Percentiles rank a stretch among this genome's conserved stretches.
Conservation (phyloP, 2,797 vertebrate species). For the Silurus lanzhouensis region DNA sequence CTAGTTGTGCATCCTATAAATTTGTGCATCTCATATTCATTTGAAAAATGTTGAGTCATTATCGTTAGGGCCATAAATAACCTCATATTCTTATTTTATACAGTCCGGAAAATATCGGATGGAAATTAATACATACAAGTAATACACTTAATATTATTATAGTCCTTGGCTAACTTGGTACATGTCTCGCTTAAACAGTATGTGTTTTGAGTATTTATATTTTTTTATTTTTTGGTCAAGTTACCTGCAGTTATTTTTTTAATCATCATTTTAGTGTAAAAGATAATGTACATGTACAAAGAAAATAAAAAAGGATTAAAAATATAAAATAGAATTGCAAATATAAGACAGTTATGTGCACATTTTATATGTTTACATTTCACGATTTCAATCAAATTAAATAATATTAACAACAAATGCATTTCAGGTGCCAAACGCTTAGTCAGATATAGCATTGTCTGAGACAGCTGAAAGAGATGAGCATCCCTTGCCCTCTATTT, state of each 20-base stretch:
- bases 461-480: background rate
- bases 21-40: constrained; percentile 4
- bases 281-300: too few species aligned
- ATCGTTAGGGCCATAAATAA: background rate
- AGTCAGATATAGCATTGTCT: background rate
- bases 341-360: background rate
- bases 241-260: too few species aligned
- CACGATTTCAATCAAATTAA: background rate
- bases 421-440: background rate
- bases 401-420: background rate
- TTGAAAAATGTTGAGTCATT: constrained; percentile 1
- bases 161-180: background rate
- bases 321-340: too few species aligned
- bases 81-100: background rate
- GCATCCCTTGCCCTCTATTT: background rate
- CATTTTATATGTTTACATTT: background rate
- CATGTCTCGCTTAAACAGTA: background rate
- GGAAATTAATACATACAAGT: background rate
- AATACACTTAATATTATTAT: background rate
- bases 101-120: background rate
- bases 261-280: too few species aligned
- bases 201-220: too few species aligned
- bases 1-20: constrained; percentile 16
- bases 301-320: too few species aligned
- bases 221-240: too few species aligned